These are phyloP conservation scores for Pseudorasbora parva DNA, from an alignment of 2,113 vertebrate species.

Conservation along the genomic window DNA sequence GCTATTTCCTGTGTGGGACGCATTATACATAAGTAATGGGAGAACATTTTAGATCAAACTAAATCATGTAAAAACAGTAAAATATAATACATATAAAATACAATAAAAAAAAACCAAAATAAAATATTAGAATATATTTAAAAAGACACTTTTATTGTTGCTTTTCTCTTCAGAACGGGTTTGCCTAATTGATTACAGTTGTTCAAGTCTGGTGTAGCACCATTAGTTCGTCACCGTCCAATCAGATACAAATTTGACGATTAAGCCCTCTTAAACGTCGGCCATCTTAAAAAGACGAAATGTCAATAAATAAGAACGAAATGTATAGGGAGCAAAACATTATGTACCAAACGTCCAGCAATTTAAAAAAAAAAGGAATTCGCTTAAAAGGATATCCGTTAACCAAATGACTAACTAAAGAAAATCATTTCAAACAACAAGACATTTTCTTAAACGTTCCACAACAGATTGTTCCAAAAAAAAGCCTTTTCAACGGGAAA, in stretches of 20 bases:
- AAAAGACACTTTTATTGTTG: slow-evolving; percentile 5
- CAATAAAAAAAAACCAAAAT: neutral
- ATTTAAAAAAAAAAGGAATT: slow-evolving; percentile 24
- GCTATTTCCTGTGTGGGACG: neutral
- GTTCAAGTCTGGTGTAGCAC: slow-evolving; percentile 55
- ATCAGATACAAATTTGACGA: slow-evolving; percentile 14
- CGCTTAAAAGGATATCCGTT: slow-evolving; percentile 16
- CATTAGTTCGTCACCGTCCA: slow-evolving; percentile 33
- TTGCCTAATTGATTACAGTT: slow-evolving; percentile 8
- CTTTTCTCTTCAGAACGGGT: neutral
- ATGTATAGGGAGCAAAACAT: slow-evolving; percentile 32
- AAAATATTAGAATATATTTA: neutral
- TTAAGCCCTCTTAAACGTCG: slow-evolving; percentile 20
- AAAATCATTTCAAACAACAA: slow-evolving; percentile 15
- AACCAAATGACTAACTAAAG: slow-evolving; percentile 35
- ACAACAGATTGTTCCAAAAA: neutral
- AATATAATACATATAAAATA: neutral
- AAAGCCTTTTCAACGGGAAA: slow-evolving; percentile 17
- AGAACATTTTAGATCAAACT: neutral
- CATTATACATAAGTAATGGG: neutral
- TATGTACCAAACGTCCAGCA: slow-evolving; percentile 51
- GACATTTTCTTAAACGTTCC: neutral
- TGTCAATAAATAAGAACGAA: slow-evolving; percentile 42
- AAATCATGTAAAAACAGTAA: neutral
- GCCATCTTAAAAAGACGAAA: slow-evolving; percentile 37